Base-by-base conservation (phyloP, 2,888 invertebrate genomes). In the Uropetala carovei region DNA sequence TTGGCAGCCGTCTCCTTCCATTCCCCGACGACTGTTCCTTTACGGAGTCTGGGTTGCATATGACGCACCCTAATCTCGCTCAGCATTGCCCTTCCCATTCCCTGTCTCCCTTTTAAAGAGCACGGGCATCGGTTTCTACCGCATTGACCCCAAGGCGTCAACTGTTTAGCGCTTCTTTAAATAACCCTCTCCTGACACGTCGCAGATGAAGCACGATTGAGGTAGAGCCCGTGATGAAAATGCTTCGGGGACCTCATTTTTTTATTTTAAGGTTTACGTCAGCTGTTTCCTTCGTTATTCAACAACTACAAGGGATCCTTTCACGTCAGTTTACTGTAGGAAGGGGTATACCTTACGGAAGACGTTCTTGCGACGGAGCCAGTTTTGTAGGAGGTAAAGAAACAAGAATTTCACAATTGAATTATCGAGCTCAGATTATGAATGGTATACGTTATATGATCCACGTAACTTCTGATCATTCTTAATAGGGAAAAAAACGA, bases 81-180 rank as follows among this genome's bases (percentile, higher is more conserved):
- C 43, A 5, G 43, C 43, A 43, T 43, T 43, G 43, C 43, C 43
- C 43, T 43, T 43, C 75, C 60, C 14, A 60, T 60, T 16, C 18
- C 60, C 60, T 27, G 22, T 9, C 11, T 22, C 75, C 75, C 3
- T 75, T 75, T 75, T 75, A 75, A 75, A 75, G 22, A 75, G 27
- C 75, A 22, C 22, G 9, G 27, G 75, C 22, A 75, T 75, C 75
- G 75, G 22, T 75, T 75, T 22, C 75, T 11, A 75, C 68, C 18
- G 75, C 75, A 14, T 27, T 75, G 75, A 75, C 75, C 75, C 75
- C 27, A 0, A 75, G 75, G 75, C 75, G 75, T 75, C 75, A 75
- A 75, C 75, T 75, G 75, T 75, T 75, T 75, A 75, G 75, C 75
- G 75, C 75, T 75, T 27, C 75, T 18, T 75, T 27, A 75, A 75